These are phyloP conservation scores for Ramazzottius varieornatus DNA, from an alignment of 2,888 invertebrate genomes.

Conservation along the genomic window DNA sequence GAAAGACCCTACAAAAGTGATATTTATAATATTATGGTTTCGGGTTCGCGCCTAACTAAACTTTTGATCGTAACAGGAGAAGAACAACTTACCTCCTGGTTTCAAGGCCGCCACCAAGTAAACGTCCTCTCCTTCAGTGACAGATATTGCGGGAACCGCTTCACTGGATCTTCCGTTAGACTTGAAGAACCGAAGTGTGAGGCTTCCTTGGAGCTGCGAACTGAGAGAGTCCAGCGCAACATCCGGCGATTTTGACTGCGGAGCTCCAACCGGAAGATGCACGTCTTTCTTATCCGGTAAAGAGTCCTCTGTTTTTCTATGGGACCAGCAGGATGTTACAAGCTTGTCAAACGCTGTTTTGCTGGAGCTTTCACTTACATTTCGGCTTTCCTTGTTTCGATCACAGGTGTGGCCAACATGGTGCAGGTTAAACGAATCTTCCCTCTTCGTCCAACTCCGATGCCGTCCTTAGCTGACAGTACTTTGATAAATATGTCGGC, in stretches of 20 bases:
- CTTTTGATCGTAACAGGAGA: too few relatives aligned
- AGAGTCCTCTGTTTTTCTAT: too few relatives aligned
- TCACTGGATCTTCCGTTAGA: too few relatives aligned
- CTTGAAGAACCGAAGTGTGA: background rate
- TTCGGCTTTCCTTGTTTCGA: background rate
- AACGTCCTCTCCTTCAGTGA: background rate
- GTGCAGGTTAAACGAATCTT: background rate
- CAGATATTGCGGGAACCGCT: background rate
- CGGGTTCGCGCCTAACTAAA: too few relatives aligned
- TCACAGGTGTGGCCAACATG: background rate
- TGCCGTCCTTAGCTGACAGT: background rate
- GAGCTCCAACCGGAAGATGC: too few relatives aligned
- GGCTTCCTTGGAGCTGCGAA: background rate
- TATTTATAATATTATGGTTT: too few relatives aligned
- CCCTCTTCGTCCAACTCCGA: background rate
- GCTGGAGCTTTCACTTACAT: too few relatives aligned
- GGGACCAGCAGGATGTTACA: too few relatives aligned
- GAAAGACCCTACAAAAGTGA: background rate
- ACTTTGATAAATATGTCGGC: background rate
- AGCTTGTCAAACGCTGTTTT: too few relatives aligned
- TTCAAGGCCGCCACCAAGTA: background rate
- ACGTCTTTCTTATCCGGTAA: too few relatives aligned
- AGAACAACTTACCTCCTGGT: background rate
- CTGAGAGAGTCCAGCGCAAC: background rate
- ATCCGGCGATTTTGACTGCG: too few relatives aligned